Evolutionary conservation across 1,140 invertebrate genomes (phyloP).

Genomic region (Homarus americanus): DNA sequence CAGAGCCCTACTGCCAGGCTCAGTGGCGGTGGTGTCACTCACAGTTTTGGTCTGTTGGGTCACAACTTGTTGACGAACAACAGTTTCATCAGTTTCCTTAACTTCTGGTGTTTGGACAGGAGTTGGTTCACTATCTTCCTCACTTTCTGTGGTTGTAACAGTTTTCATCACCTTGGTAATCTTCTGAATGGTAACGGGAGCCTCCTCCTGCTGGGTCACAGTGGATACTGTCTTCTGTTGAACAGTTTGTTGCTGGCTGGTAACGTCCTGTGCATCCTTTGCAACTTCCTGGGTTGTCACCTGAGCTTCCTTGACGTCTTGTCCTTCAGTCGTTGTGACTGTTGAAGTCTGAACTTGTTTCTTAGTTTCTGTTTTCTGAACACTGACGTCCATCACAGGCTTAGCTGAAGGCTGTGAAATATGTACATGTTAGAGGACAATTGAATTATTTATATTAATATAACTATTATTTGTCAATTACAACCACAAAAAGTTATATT

Average conservation of each 20-base stretch:
- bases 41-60: background rate
- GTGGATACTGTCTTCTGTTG: background rate
- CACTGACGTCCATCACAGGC: background rate
- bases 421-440: background rate
- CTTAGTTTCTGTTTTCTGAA: conserved; percentile 17
- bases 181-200: too few species aligned
- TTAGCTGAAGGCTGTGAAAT: background rate
- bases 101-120: too few species aligned
- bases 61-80: background rate
- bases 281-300: background rate
- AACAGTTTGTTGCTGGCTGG: background rate
- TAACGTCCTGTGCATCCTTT: background rate
- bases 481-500: too few species aligned
- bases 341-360: background rate
- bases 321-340: conserved; percentile 7
- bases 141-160: too few species aligned
- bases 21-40: background rate
- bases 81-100: conserved; percentile 3
- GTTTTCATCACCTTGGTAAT: too few species aligned
- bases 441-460: too few species aligned
- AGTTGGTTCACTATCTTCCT: too few species aligned
- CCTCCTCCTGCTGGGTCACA: background rate
- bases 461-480: too few species aligned
- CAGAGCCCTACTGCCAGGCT: background rate
- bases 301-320: background rate